phyloP scores from a whole-genome alignment of 2,888 invertebrate species.

The Encarsia formosa region DNA sequence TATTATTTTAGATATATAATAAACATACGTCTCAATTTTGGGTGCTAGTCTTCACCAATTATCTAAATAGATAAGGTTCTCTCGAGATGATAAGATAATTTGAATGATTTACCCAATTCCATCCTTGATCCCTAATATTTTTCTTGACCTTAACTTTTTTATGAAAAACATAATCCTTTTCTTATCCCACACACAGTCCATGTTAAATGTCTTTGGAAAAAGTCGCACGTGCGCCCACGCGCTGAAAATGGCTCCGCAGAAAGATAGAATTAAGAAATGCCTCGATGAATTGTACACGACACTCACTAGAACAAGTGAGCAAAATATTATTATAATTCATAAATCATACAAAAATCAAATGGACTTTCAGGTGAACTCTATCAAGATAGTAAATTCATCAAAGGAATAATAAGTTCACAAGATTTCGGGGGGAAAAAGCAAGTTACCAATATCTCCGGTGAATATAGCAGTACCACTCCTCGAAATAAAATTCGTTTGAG shows the following conservation, averaged over 20 bases:
- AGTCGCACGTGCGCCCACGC: conserved; percentile 50
- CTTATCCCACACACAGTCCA: conserved; percentile 33
- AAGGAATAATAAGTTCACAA: too few species aligned
- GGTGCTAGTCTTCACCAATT: conserved; percentile 27
- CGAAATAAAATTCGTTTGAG: conserved; percentile 46
- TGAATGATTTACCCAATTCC: conserved; percentile 4
- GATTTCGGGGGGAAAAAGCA: too few species aligned
- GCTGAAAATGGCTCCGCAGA: conserved; percentile 33
- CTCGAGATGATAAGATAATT: conserved; percentile 11
- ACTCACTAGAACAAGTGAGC: conserved; percentile 11
- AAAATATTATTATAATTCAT: too few species aligned
- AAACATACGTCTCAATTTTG: too few species aligned
- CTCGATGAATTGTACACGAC: neutral
- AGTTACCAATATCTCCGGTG: too few species aligned
- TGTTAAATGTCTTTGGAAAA: conserved; percentile 20
- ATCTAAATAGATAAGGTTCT: conserved; percentile 11
- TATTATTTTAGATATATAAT: too few species aligned
- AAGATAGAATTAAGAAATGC: conserved; percentile 10
- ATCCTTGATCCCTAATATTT: neutral
- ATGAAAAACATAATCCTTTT: conserved; percentile 26
- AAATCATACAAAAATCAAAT: conserved; percentile 17
- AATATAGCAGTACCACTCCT: too few species aligned
- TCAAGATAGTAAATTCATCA: too few species aligned
- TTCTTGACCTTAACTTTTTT: neutral
- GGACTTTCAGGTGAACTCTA: conserved; percentile 34